Conservation (phyloP, 1,140 invertebrate genomes). For the Drosophila asahinai region DNA sequence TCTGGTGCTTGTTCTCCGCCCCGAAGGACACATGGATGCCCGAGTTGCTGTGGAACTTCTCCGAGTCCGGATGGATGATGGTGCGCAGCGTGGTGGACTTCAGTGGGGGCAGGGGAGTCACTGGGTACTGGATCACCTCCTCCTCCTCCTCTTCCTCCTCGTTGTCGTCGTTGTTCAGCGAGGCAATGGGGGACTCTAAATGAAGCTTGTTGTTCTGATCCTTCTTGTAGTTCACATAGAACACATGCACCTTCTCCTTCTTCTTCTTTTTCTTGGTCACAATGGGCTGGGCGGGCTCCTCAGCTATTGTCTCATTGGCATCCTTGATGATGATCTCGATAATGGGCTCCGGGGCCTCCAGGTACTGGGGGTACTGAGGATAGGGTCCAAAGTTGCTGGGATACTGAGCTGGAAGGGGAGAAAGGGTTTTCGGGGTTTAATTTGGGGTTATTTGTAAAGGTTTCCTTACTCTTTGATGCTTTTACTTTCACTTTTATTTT, state of each 20-base stretch:
- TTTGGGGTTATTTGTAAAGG: background rate
- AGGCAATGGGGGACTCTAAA: conserved; percentile 79
- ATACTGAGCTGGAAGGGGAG: conserved; percentile 66
- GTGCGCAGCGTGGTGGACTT: conserved; percentile 91
- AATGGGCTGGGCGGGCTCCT: conserved; percentile 87
- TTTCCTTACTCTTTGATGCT: background rate
- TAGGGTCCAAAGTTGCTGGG: conserved; percentile 57
- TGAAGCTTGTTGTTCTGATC: conserved; percentile 87
- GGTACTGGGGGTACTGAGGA: conserved; percentile 87
- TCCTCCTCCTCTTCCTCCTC: conserved; percentile 86
- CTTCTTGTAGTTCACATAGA: conserved; percentile 95
- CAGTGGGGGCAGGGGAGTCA: conserved; percentile 88
- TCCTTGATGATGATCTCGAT: conserved; percentile 97
- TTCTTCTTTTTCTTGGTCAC: conserved; percentile 87
- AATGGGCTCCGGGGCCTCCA: conserved; percentile 93
- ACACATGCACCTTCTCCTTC: conserved; percentile 94
- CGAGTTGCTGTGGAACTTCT: conserved; percentile 91
- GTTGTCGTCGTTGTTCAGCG: conserved; percentile 77
- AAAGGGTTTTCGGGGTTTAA: background rate
- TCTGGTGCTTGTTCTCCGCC: conserved; percentile 86
- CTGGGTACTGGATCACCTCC: conserved; percentile 92
- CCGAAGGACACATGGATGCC: conserved; percentile 92
- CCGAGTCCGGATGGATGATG: conserved; percentile 93
- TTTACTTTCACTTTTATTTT: background rate
- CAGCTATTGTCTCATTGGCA: conserved; percentile 92